Base-by-base conservation (phyloP, 1,140 invertebrate genomes). In the Cherax quadricarinatus region DNA sequence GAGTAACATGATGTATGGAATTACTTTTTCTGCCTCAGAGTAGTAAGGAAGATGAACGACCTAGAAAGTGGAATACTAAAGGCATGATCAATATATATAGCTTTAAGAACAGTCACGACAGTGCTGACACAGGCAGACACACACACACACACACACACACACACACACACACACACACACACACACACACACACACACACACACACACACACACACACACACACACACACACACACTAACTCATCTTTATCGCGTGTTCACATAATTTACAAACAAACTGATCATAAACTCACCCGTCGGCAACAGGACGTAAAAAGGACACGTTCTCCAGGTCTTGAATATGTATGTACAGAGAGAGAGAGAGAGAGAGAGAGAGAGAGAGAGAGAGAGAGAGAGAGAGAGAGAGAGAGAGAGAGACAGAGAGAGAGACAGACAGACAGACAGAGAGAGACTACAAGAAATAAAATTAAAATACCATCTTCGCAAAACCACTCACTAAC, bases 141-240 rank as follows among this genome's bases (percentile, higher is more conserved):
- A 57, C 81, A 21, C 18, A 83, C 51, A 57, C 21, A 70, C 18
- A 18, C 66, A 9, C 66, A 1, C 18, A 9, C 18, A 0, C 12
- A 9, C 66, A 53, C 79, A 81, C 30, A 41, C 79, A 6, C 41
- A 81, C 41, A 49, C 2, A 41, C 79, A 49, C 30, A 24, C 51
- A 14, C 81, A 57, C 81, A 57, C 82, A 84, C 81, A 53, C 81
- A 70, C 48, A 57, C 81, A 83, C 12, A 24, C 82, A 83, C 82
- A 24, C n/a, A 48, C 81, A 83, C 81, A 83, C 81, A 51, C 81
- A 57, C 53, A 80, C 30, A 41, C 78, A 80, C 30, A 80, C 21
- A 21, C 79, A 49, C 48, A 81, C 48, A 81, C 6, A 7, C 48
- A 51, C 41, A 51, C 79, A 49, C 48, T 10, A 41, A 81, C 79